These are phyloP conservation scores for Saccostrea glomerata DNA, from an alignment of 1,140 invertebrate genomes.

Conservation along the genomic window DNA sequence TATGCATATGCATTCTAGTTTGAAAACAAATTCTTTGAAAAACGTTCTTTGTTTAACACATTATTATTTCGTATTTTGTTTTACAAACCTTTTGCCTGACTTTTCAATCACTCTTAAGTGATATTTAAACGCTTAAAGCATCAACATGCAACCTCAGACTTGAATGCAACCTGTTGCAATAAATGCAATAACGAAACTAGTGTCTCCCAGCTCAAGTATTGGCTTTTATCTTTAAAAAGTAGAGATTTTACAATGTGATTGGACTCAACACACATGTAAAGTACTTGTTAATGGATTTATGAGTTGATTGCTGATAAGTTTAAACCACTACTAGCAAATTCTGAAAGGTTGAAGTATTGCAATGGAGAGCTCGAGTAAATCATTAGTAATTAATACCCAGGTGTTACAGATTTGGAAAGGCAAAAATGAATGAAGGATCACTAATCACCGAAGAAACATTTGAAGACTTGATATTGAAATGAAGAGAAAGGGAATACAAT, in stretches of 20 bases:
- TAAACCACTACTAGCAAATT: neutral
- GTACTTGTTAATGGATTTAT: slow-evolving; percentile 6
- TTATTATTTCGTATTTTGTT: neutral
- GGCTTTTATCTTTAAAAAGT: neutral
- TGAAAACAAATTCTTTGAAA: neutral
- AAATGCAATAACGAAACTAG: neutral
- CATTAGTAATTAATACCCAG: neutral
- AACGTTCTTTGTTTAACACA: neutral
- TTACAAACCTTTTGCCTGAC: neutral
- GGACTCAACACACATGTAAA: neutral
- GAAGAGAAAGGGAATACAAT: no score
- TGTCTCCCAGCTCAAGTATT: neutral
- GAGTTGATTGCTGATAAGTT: neutral
- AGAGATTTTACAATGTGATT: neutral
- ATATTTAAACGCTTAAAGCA: neutral
- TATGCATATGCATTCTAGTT: no score
- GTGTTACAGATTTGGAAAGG: neutral
- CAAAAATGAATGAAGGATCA: neutral
- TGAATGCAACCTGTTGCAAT: neutral
- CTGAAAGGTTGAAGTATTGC: neutral
- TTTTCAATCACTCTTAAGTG: neutral
- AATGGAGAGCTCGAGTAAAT: neutral
- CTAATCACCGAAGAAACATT: neutral
- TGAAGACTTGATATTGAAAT: neutral
- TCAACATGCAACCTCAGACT: neutral